Evolutionary conservation across 2,797 vertebrate genomes (phyloP).

Genomic region (Lithobates sylvaticus): DNA sequence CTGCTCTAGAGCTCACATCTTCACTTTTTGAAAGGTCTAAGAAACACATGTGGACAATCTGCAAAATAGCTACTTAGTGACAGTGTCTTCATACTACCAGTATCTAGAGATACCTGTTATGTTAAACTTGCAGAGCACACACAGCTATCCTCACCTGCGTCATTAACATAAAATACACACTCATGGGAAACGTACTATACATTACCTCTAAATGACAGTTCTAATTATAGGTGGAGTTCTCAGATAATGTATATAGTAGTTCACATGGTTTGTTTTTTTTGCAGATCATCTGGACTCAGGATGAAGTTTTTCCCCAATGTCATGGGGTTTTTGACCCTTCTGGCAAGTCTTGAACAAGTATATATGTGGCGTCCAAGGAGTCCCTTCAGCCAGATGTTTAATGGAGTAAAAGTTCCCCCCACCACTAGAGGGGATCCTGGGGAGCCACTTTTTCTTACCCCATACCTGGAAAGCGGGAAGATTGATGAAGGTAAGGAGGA

Average conservation of each 20-base stretch:
- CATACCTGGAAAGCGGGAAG: slow-evolving; percentile 81
- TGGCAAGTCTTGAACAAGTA: slow-evolving; percentile 46
- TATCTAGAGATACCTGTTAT: no score
- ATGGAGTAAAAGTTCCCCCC: slow-evolving; percentile 49
- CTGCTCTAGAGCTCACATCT: no score
- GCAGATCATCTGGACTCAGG: neutral
- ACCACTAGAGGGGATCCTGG: slow-evolving; percentile 73
- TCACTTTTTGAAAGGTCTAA: no score
- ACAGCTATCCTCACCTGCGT: no score
- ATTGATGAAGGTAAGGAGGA: slow-evolving; percentile 78
- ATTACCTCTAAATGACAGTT: no score
- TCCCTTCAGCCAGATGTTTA: slow-evolving; percentile 63
- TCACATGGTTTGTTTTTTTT: slow-evolving; percentile 36
- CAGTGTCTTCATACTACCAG: no score
- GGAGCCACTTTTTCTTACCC: slow-evolving; percentile 84
- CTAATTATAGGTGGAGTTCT: no score
- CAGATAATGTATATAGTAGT: neutral
- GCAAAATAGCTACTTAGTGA: no score
- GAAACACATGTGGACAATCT: no score
- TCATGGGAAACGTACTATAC: no score
- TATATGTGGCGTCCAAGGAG: slow-evolving; percentile 48
- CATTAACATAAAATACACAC: no score
- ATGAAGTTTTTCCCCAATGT: slow-evolving; percentile 58
- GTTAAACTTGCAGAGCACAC: no score
- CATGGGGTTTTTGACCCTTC: slow-evolving; percentile 45